Base-by-base conservation (phyloP, 2,113 vertebrate species). In the Theristicus caerulescens region DNA sequence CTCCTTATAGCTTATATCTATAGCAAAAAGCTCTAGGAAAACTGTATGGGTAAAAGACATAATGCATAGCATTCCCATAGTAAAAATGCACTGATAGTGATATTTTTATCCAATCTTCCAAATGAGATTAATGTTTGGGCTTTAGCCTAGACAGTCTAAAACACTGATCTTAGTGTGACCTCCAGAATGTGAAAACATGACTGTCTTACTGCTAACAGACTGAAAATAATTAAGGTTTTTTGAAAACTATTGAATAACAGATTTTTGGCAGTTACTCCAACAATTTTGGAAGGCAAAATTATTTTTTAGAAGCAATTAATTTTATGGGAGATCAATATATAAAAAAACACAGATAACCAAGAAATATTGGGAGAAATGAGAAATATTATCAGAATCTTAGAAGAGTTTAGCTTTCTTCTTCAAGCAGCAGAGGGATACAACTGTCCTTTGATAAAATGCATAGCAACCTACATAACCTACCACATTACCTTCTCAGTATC, bases 401-500 rank as follows among this genome's bases (percentile, higher is more conserved):
- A 91, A 91, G 25, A 69, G 25, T 73, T 94, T 47, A 57, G 36
- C 13, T 59, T 90, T 66, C 25, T 65, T 72, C 31, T 62, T 67
- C 47, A 64, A 73, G 49, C 24, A 90, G 57, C n/a, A 80, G 61
- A 78, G 6, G 18, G 38, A 71, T 61, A 71, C 27, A 69, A 51
- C 34, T 22, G 31, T 38, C 16, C 31, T 76, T 58, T 51, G 54
- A 95, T 26, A 88, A 88, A 94, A 85, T 31, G 19, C 36, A 74
- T 34, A 90, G 32, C 49, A 78, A 72, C 51, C 49, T 47, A 47
- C 29, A 55, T 40, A 94, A 88, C 54, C 86, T 86, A 86, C 67
- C 31, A 94, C 86, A 94, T 83, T 91, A 99, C 99, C 99, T 99
- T 99, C 95, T 99, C 99, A 44, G 98, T 98, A 93, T 99, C 97